Conservation (phyloP, 2,113 vertebrate species). For the Raphicerus campestris region DNA sequence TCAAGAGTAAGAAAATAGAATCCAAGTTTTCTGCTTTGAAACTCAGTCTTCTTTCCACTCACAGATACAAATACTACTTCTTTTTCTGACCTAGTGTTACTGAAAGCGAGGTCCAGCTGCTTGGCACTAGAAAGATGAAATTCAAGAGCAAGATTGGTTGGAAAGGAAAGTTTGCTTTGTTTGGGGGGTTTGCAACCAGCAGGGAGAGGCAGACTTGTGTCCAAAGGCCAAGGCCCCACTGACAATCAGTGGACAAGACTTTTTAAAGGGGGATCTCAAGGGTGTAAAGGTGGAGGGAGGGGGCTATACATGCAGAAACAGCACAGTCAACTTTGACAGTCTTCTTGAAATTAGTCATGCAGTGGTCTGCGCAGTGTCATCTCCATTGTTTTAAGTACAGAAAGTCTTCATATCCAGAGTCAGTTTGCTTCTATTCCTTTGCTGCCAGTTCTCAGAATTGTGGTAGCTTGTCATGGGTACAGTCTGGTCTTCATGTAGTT, state of each 20-base stretch:
- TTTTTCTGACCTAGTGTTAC: background rate
- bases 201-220: background rate
- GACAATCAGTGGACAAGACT: background rate
- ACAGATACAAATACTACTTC: background rate
- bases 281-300: background rate
- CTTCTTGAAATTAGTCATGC: background rate
- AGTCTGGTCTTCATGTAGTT: background rate
- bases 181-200: background rate
- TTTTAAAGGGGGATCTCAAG: background rate
- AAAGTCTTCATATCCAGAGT: background rate
- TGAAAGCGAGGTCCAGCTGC: background rate
- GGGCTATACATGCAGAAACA: background rate
- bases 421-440: background rate
- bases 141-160: background rate
- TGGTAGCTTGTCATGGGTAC: background rate
- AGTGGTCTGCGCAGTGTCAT: background rate
- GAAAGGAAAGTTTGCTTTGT: background rate
- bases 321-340: background rate
- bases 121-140: background rate
- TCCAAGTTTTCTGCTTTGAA: background rate
- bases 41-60: background rate
- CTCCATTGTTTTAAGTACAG: background rate
- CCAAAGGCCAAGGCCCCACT: background rate
- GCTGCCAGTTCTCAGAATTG: background rate
- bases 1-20: slow-evolving; percentile 20